Evolutionary conservation across 2,797 vertebrate species (phyloP).

Genomic region (Anomalospiza imberbis): DNA sequence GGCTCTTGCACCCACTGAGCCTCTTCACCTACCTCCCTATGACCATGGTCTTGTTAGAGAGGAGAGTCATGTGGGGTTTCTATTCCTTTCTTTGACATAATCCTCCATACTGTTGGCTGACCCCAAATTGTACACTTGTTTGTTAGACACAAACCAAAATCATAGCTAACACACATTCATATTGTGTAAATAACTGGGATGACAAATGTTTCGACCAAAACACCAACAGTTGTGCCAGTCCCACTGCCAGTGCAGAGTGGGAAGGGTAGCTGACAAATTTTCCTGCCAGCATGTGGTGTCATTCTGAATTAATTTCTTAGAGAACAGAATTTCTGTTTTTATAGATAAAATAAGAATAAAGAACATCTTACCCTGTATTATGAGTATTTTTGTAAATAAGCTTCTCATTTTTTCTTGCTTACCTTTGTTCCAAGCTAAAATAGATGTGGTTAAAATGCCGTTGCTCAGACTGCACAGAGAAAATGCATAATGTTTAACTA

Average conservation of each 20-base stretch:
- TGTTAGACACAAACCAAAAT: slow-evolving; percentile 29
- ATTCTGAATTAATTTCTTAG: not conserved
- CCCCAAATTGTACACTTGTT: not conserved
- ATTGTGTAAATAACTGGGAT: slow-evolving; percentile 49
- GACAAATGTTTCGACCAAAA: not conserved
- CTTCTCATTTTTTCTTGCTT: not conserved
- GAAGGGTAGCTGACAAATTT: not conserved
- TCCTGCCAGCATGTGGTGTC: not conserved
- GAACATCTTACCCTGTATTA: not conserved
- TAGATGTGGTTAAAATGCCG: not conserved
- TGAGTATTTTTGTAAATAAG: not conserved
- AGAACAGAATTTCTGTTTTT: slow-evolving; percentile 14
- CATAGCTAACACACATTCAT: slow-evolving; percentile 25
- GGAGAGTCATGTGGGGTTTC: not conserved
- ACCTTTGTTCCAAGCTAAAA: not conserved
- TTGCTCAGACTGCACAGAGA: not conserved
- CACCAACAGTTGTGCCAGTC: slow-evolving; percentile 5
- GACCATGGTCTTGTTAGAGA: not conserved
- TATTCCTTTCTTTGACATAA: not conserved
- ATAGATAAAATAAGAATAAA: not conserved
- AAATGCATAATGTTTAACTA: not conserved
- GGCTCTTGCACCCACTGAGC: not conserved
- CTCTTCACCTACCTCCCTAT: not conserved
- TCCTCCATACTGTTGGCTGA: not conserved
- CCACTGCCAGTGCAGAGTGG: not conserved